Percentiles rank a stretch among this genome's conserved stretches.
phyloP scores from a whole-genome alignment of 2,797 vertebrate genomes.

The Peromyscus nudipes region DNA sequence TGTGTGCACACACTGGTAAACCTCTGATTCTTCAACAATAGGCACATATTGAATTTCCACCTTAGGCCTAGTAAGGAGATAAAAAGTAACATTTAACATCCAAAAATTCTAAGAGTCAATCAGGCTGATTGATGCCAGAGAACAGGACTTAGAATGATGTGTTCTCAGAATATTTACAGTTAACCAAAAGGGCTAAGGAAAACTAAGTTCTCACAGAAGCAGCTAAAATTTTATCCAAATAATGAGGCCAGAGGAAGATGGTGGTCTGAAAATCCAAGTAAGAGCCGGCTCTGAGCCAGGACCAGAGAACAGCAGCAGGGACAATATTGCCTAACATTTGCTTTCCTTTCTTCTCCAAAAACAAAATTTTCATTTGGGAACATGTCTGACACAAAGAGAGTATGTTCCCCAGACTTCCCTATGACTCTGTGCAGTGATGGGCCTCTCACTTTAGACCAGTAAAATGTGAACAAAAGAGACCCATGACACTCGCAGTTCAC shows the following conservation, averaged over 20 bases:
- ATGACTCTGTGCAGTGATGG: not conserved
- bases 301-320: not conserved
- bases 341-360: not conserved
- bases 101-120: slow-evolving; percentile 1
- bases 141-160: not conserved
- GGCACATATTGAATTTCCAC: not conserved
- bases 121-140: not conserved
- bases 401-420: slow-evolving; percentile 1
- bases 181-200: not conserved
- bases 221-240: slow-evolving; percentile 4
- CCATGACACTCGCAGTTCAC: not conserved
- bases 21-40: slow-evolving; percentile 47
- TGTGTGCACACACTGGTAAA: not conserved
- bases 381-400: not conserved
- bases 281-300: not conserved
- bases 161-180: not conserved
- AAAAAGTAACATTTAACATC: slow-evolving; percentile 56
- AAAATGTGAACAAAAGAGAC: slow-evolving; percentile 7
- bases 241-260: not conserved
- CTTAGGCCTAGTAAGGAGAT: not conserved
- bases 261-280: not conserved
- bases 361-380: slow-evolving; percentile 9
- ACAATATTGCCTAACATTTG: not conserved
- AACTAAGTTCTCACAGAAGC: slow-evolving; percentile 14
- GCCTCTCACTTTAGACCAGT: not conserved